Conservation (phyloP, 2,888 invertebrate genomes). For the Ophioninae sp. region DNA sequence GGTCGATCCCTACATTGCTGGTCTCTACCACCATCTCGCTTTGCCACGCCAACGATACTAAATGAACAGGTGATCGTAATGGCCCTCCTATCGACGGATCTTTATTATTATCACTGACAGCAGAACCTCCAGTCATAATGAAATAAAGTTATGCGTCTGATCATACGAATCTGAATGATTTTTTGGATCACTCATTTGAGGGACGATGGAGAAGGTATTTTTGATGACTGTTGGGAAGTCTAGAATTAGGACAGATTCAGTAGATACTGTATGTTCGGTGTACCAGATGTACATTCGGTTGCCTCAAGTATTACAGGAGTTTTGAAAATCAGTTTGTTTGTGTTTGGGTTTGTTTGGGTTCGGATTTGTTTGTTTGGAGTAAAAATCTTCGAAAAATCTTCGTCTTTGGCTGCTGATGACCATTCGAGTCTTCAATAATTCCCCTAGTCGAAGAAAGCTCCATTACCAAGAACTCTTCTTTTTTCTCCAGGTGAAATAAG, state of each 20-base stretch:
- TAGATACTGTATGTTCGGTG: too few relatives aligned
- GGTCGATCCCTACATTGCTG: conserved; percentile 71
- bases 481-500: conserved; percentile 15
- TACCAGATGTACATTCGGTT: too few relatives aligned
- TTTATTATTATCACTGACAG: conserved; percentile 72
- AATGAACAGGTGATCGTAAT: conserved; percentile 77
- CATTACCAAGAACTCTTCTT: background rate
- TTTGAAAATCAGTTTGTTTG: too few relatives aligned
- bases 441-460: background rate
- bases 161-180: conserved; percentile 44
- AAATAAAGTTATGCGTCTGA: conserved; percentile 45
- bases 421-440: background rate
- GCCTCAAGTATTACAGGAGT: too few relatives aligned
- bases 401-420: too few relatives aligned
- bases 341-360: too few relatives aligned
- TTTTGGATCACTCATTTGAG: conserved; percentile 3
- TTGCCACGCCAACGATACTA: conserved; percentile 64
- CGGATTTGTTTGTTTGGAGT: too few relatives aligned
- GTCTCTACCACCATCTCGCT: conserved; percentile 69
- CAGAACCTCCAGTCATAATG: conserved; percentile 40
- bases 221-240: too few relatives aligned
- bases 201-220: too few relatives aligned
- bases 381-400: too few relatives aligned
- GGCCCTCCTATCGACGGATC: conserved; percentile 66
- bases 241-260: too few relatives aligned